Evolutionary conservation across 1,140 invertebrate species (phyloP).

Genomic region (Ceratina australensis): DNA sequence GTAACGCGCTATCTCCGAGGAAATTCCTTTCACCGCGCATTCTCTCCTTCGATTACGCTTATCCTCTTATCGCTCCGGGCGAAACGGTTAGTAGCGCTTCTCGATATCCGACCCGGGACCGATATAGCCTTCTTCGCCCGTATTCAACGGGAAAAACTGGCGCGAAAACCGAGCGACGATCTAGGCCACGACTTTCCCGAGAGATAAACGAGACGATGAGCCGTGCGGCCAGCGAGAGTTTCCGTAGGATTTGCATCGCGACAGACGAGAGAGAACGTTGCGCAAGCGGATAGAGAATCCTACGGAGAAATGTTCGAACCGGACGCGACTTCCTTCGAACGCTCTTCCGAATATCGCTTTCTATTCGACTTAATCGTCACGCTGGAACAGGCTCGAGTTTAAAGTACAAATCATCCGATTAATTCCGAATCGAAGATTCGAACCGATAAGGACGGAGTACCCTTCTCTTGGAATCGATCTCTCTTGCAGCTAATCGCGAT

Average conservation of each 20-base stretch:
- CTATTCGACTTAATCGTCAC: slow-evolving; percentile 34
- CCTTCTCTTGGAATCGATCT: no score
- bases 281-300: neutral
- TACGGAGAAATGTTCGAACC: slow-evolving; percentile 17
- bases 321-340: no score
- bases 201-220: neutral
- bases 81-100: neutral
- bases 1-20: neutral
- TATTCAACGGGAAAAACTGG: neutral
- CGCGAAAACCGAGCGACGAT: neutral
- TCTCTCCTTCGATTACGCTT: neutral
- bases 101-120: slow-evolving; percentile 5
- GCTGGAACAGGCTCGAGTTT: neutral
- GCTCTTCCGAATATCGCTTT: slow-evolving; percentile 32
- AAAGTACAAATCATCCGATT: no score
- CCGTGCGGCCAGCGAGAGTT: neutral
- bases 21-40: slow-evolving; percentile 7
- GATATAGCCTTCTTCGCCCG: neutral
- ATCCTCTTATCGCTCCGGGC: slow-evolving; percentile 7
- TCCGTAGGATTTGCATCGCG: slow-evolving; percentile 7
- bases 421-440: no score
- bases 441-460: no score
- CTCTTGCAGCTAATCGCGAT: no score
- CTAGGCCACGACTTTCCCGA: neutral
- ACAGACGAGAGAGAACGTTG: neutral